Evolutionary conservation across 2,888 invertebrate species (phyloP).

Genomic region (Endomychus coccineus): DNA sequence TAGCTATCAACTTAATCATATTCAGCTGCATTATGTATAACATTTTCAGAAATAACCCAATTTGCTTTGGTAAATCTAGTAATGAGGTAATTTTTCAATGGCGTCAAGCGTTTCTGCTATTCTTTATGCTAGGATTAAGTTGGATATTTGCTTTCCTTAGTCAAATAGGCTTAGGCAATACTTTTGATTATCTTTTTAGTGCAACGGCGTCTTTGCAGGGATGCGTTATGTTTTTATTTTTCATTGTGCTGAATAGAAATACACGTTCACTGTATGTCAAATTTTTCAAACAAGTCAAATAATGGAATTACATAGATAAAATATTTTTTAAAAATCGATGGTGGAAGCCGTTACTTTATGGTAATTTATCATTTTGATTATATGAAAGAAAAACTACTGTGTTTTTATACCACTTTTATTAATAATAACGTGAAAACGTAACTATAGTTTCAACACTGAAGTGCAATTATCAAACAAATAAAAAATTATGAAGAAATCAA

Average conservation of each 20-base stretch:
- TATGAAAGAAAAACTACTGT: too few relatives aligned
- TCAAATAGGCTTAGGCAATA: slow-evolving; percentile 29
- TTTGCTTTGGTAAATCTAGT: slow-evolving; percentile 24
- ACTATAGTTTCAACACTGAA: too few relatives aligned
- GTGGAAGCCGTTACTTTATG: too few relatives aligned
- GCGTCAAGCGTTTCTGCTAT: slow-evolving; percentile 51
- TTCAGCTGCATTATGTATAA: slow-evolving; percentile 51
- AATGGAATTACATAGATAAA: too few relatives aligned
- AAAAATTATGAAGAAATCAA: too few relatives aligned
- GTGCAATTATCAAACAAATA: too few relatives aligned
- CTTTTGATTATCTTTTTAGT: slow-evolving; percentile 48
- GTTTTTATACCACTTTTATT: too few relatives aligned
- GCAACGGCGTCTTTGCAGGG: slow-evolving; percentile 52
- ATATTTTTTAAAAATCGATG: too few relatives aligned
- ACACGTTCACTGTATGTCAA: slow-evolving; percentile 37
- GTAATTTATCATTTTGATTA: too few relatives aligned
- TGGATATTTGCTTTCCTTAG: slow-evolving; percentile 53
- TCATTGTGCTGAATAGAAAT: slow-evolving; percentile 53
- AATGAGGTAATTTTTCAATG: slow-evolving; percentile 50
- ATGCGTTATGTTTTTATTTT: slow-evolving; percentile 54
- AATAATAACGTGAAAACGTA: too few relatives aligned
- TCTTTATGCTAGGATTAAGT: slow-evolving; percentile 54
- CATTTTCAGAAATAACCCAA: slow-evolving; percentile 41
- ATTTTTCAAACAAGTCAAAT: too few relatives aligned
- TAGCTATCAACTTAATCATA: slow-evolving; percentile 51